Evolutionary conservation across 2,797 vertebrate genomes (phyloP).

Genomic region (Microctenopoma lineatum): DNA sequence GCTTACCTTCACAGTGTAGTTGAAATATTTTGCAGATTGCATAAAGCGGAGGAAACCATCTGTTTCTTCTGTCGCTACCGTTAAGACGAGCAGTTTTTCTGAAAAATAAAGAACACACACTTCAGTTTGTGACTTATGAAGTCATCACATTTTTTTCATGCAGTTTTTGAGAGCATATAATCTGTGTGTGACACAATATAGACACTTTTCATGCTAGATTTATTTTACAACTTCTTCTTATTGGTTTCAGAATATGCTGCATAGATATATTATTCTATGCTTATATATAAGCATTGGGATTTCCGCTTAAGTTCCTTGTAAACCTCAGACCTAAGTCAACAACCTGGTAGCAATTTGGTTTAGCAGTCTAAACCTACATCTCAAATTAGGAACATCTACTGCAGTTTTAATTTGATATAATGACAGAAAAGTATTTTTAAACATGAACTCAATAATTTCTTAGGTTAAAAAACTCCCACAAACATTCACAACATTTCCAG

Average conservation of each 20-base stretch:
- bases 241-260: slow-evolving; percentile 48
- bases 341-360: slow-evolving; percentile 59
- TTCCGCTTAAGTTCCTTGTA: slow-evolving; percentile 58
- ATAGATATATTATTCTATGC: slow-evolving; percentile 40
- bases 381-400: slow-evolving; percentile 48
- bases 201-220: slow-evolving; percentile 13
- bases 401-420: slow-evolving; percentile 46
- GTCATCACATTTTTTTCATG: slow-evolving; percentile 27
- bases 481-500: slow-evolving; percentile 70
- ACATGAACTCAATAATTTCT: slow-evolving; percentile 33
- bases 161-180: slow-evolving; percentile 38
- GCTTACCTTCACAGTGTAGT: slow-evolving; percentile 95
- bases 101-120: slow-evolving; percentile 45
- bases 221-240: slow-evolving; percentile 6
- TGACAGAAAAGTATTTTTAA: slow-evolving; percentile 49
- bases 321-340: slow-evolving; percentile 82
- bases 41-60: slow-evolving; percentile 96
- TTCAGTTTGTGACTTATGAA: slow-evolving; percentile 11
- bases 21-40: slow-evolving; percentile 93
- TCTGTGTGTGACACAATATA: neutral
- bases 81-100: slow-evolving; percentile 94
- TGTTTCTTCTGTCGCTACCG: slow-evolving; percentile 92
- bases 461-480: slow-evolving; percentile 59
- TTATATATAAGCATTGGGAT: slow-evolving; percentile 52
- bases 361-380: slow-evolving; percentile 38